These are phyloP conservation scores for Cremastinae sp. DNA, from an alignment of 2,888 invertebrate species.

Conservation along the genomic window DNA sequence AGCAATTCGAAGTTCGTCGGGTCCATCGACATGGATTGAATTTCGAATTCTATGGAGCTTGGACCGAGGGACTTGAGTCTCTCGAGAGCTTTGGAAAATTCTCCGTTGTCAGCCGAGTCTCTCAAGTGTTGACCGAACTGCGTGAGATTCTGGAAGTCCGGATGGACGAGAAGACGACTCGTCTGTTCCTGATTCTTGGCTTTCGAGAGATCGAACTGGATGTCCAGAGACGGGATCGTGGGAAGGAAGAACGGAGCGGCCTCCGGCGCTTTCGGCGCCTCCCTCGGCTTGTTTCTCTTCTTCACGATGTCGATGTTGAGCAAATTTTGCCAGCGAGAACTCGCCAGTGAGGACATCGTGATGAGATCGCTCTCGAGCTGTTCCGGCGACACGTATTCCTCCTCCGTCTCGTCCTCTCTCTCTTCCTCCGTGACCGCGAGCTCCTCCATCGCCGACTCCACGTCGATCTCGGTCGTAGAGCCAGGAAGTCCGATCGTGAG, in stretches of 20 bases:
- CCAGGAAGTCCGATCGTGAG: constrained; percentile 82
- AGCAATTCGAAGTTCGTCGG: constrained; percentile 87
- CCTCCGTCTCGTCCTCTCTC: constrained; percentile 81
- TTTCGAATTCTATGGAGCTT: constrained; percentile 92
- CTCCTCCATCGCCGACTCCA: constrained; percentile 85
- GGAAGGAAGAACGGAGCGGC: constrained; percentile 98
- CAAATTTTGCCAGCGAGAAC: constrained; percentile 95
- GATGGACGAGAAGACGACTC: constrained; percentile 82
- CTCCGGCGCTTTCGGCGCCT: constrained; percentile 90
- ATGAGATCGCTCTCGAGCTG: constrained; percentile 90
- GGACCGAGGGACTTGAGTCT: constrained; percentile 88
- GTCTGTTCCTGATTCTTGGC: constrained; percentile 78
- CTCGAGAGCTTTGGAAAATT: constrained; percentile 84
- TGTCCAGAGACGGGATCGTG: constrained; percentile 90
- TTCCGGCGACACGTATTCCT: constrained; percentile 87
- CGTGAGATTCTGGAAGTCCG: constrained; percentile 85
- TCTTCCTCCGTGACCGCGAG: constrained; percentile 82
- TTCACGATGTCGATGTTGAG: constrained; percentile 93
- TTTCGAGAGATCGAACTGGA: constrained; percentile 89
- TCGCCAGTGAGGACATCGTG: constrained; percentile 91
- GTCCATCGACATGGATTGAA: constrained; percentile 89
- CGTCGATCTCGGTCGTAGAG: constrained; percentile 71
- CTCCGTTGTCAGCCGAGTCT: constrained; percentile 80
- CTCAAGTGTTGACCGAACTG: constrained; percentile 86
- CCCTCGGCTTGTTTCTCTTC: constrained; percentile 94